Conservation (phyloP, 2,888 invertebrate species). For the Nephrotoma guestfalica region DNA sequence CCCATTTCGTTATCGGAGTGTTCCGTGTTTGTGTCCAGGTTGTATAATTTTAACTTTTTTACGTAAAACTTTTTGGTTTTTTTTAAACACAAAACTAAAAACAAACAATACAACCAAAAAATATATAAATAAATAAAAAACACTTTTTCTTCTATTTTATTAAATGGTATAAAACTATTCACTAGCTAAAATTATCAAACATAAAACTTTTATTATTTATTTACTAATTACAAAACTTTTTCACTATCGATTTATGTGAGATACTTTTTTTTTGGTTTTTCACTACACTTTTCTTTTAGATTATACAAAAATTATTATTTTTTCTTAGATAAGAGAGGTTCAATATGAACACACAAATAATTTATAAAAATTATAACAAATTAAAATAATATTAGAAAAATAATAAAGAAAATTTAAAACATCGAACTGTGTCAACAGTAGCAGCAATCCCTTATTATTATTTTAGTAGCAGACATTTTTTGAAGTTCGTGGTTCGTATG, state of each 20-base stretch:
- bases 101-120: neutral
- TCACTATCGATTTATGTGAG: neutral
- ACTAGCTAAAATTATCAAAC: neutral
- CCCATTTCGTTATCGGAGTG: constrained; percentile 51
- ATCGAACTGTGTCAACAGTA: neutral
- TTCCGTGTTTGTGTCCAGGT: constrained; percentile 2
- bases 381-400: neutral
- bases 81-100: neutral
- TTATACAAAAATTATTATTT: neutral
- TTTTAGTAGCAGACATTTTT: neutral
- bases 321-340: neutral
- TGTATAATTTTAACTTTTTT: neutral
- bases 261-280: neutral
- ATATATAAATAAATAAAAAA: neutral
- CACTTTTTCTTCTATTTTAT: neutral
- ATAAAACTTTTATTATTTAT: neutral
- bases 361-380: neutral
- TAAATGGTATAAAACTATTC: neutral
- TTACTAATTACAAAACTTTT: neutral
- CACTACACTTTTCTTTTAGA: neutral
- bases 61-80: neutral
- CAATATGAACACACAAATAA: neutral
- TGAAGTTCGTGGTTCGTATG: neutral
- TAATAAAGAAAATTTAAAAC: neutral
- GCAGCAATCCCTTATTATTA: neutral